Percentiles rank a stretch among this genome's conserved stretches.
These are phyloP conservation scores for Euplagia quadripunctaria DNA, from an alignment of 2,888 invertebrate species.

Conservation along the genomic window DNA sequence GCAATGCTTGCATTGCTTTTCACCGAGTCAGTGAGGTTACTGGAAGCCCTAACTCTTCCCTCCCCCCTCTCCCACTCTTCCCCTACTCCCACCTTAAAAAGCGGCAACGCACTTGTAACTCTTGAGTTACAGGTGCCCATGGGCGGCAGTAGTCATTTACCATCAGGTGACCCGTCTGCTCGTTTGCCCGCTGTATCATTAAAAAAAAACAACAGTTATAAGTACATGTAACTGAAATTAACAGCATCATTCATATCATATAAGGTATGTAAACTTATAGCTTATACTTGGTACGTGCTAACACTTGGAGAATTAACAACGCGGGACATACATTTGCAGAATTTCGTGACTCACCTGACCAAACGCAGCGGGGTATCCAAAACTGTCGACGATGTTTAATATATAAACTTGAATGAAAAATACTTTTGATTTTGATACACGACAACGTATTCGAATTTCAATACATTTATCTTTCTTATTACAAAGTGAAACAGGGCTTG, in stretches of 20 bases:
- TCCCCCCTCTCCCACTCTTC: too few species aligned
- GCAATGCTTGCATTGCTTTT: too few species aligned
- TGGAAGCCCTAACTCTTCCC: too few species aligned
- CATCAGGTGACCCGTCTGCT: too few species aligned
- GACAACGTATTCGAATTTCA: constrained; percentile 6
- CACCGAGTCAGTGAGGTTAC: too few species aligned
- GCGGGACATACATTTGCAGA: constrained; percentile 28
- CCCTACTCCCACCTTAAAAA: too few species aligned
- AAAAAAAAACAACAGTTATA: not conserved
- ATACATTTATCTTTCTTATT: constrained; percentile 3
- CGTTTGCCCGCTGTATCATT: not conserved
- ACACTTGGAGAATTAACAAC: constrained; percentile 36
- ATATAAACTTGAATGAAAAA: constrained; percentile 29
- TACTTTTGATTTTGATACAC: constrained; percentile 17
- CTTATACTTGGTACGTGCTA: too few species aligned
- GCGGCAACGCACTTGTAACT: too few species aligned
- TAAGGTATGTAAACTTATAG: constrained; percentile 5
- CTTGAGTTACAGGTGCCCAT: too few species aligned
- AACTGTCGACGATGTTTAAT: constrained; percentile 22
- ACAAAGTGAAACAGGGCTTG: too few species aligned
- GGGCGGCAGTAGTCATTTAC: too few species aligned
- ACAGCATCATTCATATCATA: not conserved
- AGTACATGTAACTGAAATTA: not conserved
- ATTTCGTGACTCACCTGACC: constrained; percentile 34
- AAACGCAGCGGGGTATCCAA: constrained; percentile 27